These are phyloP conservation scores for Drosophila suboccidentalis DNA, from an alignment of 2,888 invertebrate species.

Conservation along the genomic window DNA sequence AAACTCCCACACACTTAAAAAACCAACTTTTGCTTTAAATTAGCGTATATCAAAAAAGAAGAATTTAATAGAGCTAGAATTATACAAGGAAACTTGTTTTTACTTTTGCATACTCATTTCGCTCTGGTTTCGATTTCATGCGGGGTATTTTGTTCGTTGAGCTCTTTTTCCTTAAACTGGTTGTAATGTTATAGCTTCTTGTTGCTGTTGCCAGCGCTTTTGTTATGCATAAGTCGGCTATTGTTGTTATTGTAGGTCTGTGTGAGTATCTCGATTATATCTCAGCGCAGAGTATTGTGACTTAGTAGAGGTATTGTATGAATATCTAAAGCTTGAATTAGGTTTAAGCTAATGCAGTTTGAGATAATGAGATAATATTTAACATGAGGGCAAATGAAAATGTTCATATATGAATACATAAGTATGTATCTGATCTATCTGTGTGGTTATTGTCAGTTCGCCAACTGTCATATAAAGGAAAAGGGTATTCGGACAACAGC, in stretches of 20 bases:
- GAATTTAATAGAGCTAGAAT: not conserved
- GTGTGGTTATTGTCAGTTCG: not conserved
- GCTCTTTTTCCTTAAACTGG: not conserved
- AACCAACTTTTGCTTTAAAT: not conserved
- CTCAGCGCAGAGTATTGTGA: slow-evolving; percentile 33
- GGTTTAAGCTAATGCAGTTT: not conserved
- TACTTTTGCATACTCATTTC: not conserved
- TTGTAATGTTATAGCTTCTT: slow-evolving; percentile 17
- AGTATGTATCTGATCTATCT: not conserved
- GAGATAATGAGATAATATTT: not conserved
- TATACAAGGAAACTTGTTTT: not conserved
- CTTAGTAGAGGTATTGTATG: slow-evolving; percentile 14
- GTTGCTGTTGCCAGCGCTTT: slow-evolving; percentile 29
- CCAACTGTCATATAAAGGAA: not conserved
- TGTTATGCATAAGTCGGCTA: slow-evolving; percentile 29
- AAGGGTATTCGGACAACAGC: not conserved
- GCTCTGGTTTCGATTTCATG: not conserved
- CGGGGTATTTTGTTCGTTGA: slow-evolving; percentile 25
- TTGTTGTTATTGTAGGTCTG: slow-evolving; percentile 44
- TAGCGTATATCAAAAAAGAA: not conserved
- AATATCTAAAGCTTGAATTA: not conserved
- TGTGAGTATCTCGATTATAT: slow-evolving; percentile 26
- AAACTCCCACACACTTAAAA: not conserved
- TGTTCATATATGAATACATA: not conserved
- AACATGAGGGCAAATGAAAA: not conserved